Base-by-base conservation (phyloP, 2,888 invertebrate species). In the Cabera pusaria region DNA sequence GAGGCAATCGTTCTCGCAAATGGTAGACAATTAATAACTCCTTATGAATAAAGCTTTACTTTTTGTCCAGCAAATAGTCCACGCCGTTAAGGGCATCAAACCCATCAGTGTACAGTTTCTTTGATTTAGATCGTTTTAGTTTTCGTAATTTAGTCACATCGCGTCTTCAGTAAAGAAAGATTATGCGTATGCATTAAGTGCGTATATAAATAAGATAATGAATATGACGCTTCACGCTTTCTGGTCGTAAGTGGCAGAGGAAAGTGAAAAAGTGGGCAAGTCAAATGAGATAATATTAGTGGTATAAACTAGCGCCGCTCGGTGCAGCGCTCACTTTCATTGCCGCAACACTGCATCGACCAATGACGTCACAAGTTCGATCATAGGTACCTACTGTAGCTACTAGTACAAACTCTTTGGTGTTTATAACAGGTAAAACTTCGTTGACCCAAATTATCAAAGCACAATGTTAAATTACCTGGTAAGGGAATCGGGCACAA, bases 251-350 rank as follows among this genome's bases (percentile, higher is more conserved):
- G 60, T 64, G 44, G 37, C 52, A 19, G 49, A 80, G 65, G 79
- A 86, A 86, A 86, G 86, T 84, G 84, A 84, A 83, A 80, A 73
- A 73, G 69, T 73, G 61, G 69, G 64, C 71, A 63, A 64, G 65
- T 59, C 64, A 56, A 69, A 73, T 84, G 84, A 78, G 71, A 82
- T 85, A 84, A 80, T 69, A 74, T 64, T 62, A 64, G 59, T 55
- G 60, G 54, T 62, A 64, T 72, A 67, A 67, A 72, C 74, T 73
- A 74, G 70, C 64, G 40, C 47, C 64, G 54, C 56, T 56, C 70
- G 61, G 65, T 54, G 63, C 55, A 64, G 64, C 78, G 58, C 73
- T 85, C 81, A 80, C 85, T 86, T 86, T 85, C 86, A 46, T 68
- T 61, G 47, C 37, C 35, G 18, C 22, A n/a, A 16, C 27, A 19